A percentile compares a stretch with the other conserved stretches of the same genome.
Evolutionary conservation across 2,888 invertebrate species (phyloP).

Genomic region (Monoplex corrugatus): DNA sequence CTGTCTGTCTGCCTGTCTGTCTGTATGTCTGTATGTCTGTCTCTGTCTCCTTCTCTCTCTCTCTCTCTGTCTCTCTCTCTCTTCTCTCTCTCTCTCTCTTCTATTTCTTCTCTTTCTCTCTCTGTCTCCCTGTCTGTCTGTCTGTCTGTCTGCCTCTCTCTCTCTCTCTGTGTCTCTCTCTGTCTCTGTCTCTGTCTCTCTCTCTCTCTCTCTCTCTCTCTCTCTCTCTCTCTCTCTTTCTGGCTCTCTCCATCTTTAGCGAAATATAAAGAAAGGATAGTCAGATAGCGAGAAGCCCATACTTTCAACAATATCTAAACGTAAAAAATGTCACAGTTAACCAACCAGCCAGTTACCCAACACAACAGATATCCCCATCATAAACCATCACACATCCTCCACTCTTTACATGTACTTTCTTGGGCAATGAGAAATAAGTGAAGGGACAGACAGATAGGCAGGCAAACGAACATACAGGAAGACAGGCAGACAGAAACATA

Average conservation of each 20-base stretch:
- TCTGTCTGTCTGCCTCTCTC: slow-evolving; percentile 46
- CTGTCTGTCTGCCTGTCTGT: neutral
- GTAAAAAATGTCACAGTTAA: too few species aligned
- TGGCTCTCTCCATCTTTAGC: slow-evolving; percentile 18
- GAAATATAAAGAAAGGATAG: too few species aligned
- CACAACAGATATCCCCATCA: too few species aligned
- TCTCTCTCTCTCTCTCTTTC: slow-evolving; percentile 15
- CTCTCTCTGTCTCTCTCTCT: neutral
- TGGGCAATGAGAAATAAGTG: too few species aligned
- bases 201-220: neutral
- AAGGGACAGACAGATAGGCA: too few species aligned
- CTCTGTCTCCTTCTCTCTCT: neutral
- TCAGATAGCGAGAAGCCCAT: too few species aligned
- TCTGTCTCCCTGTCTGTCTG: slow-evolving; percentile 30
- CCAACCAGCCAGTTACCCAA: too few species aligned
- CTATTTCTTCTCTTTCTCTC: neutral
- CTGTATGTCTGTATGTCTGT: neutral
- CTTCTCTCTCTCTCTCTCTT: neutral
- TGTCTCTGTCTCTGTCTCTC: slow-evolving; percentile 12
- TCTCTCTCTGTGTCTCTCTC: slow-evolving; percentile 39
- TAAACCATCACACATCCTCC: too few species aligned
- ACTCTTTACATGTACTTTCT: too few species aligned
- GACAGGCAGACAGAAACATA: too few species aligned
- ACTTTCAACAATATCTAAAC: too few species aligned
- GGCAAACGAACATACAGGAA: too few species aligned